A percentile compares a stretch with the other conserved stretches of the same genome.
Evolutionary conservation across 2,113 vertebrate genomes (phyloP).

Genomic region (Clarias gariepinus): DNA sequence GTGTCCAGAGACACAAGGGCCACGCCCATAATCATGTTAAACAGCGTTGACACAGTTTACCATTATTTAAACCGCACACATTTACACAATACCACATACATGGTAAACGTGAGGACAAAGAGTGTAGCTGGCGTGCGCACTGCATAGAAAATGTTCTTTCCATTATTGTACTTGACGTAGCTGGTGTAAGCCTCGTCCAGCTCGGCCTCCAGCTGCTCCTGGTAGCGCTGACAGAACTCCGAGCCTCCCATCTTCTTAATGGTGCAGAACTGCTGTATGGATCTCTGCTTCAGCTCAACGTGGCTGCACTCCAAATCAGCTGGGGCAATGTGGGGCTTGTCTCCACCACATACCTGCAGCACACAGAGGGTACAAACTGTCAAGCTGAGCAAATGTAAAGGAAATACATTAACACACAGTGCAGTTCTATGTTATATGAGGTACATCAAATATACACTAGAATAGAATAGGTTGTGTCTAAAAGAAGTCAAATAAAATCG

Average conservation of each 20-base stretch:
- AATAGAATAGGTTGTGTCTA: too few relatives aligned
- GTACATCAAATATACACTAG: too few relatives aligned
- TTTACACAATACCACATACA: constrained; percentile 92
- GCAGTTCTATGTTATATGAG: not conserved
- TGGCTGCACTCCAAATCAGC: constrained; percentile 89
- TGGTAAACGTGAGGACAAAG: constrained; percentile 92
- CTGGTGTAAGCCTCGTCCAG: constrained; percentile 87
- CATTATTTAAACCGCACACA: constrained; percentile 67
- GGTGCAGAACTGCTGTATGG: constrained; percentile 83
- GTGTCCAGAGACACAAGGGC: constrained; percentile 87
- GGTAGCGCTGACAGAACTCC: constrained; percentile 93
- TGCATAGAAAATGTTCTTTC: constrained; percentile 98
- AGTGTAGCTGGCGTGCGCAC: constrained; percentile 95
- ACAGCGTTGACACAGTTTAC: constrained; percentile 86
- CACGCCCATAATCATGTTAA: constrained; percentile 89
- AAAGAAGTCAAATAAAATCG: too few relatives aligned
- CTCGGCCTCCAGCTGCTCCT: constrained; percentile 89
- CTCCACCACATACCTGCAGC: constrained; percentile 89
- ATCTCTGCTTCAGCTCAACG: constrained; percentile 76
- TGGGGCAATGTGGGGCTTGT: constrained; percentile 93
- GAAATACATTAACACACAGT: not conserved
- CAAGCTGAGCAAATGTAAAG: not conserved
- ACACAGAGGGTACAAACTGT: not conserved
- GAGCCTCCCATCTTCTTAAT: constrained; percentile 99
- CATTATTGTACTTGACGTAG: constrained; percentile 95